Evolutionary conservation across 2,113 vertebrate genomes (phyloP).

Genomic region (Aramus guarauna): DNA sequence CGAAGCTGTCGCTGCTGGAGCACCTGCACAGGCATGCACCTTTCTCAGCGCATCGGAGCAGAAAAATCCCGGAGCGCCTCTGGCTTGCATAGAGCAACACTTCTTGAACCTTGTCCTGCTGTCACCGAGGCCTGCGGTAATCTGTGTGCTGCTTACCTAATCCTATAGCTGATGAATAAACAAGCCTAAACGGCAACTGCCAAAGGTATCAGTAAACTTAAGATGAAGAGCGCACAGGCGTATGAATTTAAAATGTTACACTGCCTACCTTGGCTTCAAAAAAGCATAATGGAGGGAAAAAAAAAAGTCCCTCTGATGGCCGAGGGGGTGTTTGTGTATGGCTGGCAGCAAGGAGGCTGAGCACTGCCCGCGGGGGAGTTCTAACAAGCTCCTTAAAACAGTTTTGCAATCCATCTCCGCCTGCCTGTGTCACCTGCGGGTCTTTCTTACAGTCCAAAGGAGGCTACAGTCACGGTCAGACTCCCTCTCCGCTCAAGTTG

Average conservation of each 20-base stretch:
- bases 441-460: neutral
- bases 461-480: neutral
- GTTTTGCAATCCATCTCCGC: neutral
- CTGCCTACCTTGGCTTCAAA: neutral
- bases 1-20: accelerated
- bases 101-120: neutral
- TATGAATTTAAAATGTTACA: accelerated
- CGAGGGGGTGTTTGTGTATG: accelerated
- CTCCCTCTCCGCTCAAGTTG: no score
- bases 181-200: accelerated
- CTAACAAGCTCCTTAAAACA: neutral
- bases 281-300: neutral
- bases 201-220: accelerated
- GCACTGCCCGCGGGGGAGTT: accelerated
- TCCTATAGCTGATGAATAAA: neutral
- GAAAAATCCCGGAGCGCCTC: neutral
- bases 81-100: neutral
- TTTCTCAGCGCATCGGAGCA: accelerated
- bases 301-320: neutral
- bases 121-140: accelerated
- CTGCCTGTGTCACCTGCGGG: neutral
- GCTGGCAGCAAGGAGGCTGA: neutral
- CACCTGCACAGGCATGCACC: neutral
- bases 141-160: neutral
- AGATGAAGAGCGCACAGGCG: neutral